phyloP scores from a whole-genome alignment of 2,888 invertebrate species.

The Monochamus alternatus region DNA sequence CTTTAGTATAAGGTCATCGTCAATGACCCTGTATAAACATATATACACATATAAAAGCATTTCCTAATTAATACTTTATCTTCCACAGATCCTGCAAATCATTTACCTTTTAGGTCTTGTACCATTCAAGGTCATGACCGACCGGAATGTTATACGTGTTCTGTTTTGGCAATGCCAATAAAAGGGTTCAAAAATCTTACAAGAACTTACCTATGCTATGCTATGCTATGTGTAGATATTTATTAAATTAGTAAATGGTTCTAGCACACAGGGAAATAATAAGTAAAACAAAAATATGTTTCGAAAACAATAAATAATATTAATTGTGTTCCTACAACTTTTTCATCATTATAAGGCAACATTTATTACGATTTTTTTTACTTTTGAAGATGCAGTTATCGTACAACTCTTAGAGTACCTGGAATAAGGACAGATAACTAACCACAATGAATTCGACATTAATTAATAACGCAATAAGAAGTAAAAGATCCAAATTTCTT shows the following conservation, averaged over 20 bases:
- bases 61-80: neutral
- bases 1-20: too few species aligned
- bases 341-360: too few species aligned
- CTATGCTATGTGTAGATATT: neutral
- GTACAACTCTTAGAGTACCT: too few species aligned
- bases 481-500: too few species aligned
- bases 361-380: neutral
- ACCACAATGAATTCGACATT: too few species aligned
- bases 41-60: neutral
- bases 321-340: too few species aligned
- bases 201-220: neutral
- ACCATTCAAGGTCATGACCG: neutral
- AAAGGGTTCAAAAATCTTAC: neutral
- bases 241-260: neutral
- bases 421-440: too few species aligned
- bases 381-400: neutral
- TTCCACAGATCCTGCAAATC: neutral
- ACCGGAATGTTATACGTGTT: neutral
- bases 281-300: too few species aligned
- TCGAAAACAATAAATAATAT: too few species aligned
- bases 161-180: neutral
- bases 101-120: neutral
- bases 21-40: too few species aligned
- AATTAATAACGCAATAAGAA: too few species aligned
- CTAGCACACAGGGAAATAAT: neutral